Conservation (phyloP, 2,888 invertebrate genomes). For the Muscina levida region DNA sequence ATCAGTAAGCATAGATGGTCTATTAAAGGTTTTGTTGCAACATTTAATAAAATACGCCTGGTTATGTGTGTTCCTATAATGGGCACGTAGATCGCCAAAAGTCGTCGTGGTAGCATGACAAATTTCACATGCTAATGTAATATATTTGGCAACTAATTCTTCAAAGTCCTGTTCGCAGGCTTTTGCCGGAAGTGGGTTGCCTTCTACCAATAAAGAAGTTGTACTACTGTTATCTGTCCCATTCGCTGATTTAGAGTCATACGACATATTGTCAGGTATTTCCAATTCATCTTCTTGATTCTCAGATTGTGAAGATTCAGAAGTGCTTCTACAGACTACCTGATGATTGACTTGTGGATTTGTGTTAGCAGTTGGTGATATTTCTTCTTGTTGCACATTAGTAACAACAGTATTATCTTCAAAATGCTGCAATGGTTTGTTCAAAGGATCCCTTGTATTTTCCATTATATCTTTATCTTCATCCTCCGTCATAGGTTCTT, state of each 20-base stretch:
- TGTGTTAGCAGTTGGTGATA: too few species aligned
- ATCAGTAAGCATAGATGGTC: conserved; percentile 75
- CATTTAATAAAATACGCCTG: conserved; percentile 74
- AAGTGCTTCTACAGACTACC: too few species aligned
- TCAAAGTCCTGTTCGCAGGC: too few species aligned
- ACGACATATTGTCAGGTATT: too few species aligned
- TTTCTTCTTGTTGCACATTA: not conserved
- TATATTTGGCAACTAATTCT: conserved; percentile 51
- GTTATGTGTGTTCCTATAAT: conserved; percentile 58
- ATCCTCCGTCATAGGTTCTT: conserved; percentile 19
- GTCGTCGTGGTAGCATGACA: conserved; percentile 40
- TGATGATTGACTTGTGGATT: too few species aligned
- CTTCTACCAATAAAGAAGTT: too few species aligned
- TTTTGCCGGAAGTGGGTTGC: too few species aligned
- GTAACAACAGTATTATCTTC: too few species aligned
- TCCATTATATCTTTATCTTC: not conserved
- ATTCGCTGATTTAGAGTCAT: too few species aligned
- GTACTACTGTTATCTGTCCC: too few species aligned
- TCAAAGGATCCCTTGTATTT: conserved; percentile 3
- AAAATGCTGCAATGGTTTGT: not conserved
- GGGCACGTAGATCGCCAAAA: conserved; percentile 46
- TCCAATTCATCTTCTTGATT: too few species aligned
- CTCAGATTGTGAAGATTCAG: too few species aligned
- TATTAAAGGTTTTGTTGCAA: conserved; percentile 75
- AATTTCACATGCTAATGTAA: conserved; percentile 47